Percentiles rank a stretch among this genome's conserved stretches.
Conservation (phyloP, 1,140 invertebrate species). For the Latrodectus geometricus region DNA sequence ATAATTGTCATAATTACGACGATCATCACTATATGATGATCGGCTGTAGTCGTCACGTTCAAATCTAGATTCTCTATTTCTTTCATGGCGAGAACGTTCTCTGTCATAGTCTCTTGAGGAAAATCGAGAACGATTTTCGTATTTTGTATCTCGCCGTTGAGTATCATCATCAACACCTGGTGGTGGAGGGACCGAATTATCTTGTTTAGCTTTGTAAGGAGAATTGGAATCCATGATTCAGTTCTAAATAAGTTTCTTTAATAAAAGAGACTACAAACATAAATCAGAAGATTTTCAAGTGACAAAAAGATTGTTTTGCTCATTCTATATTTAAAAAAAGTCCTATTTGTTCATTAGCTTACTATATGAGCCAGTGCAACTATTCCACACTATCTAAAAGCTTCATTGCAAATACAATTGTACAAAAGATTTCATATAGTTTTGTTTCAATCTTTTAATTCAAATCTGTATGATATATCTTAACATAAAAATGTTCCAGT, state of each 20-base stretch:
- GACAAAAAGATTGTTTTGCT: too few relatives aligned
- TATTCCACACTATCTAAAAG: too few relatives aligned
- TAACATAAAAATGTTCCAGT: too few relatives aligned
- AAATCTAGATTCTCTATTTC: slow-evolving; percentile 23
- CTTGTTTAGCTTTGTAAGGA: not conserved
- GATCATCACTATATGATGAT: not conserved
- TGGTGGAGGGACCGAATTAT: slow-evolving; percentile 30
- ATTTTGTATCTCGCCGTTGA: slow-evolving; percentile 11
- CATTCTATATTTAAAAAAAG: too few relatives aligned
- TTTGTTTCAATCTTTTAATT: too few relatives aligned
- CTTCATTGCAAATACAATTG: too few relatives aligned
- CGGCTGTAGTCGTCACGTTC: slow-evolving; percentile 16
- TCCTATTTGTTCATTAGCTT: too few relatives aligned
- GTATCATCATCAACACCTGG: slow-evolving; percentile 48
- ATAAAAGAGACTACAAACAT: too few relatives aligned
- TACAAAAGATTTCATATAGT: too few relatives aligned
- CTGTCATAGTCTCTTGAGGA: slow-evolving; percentile 32
- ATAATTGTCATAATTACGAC: slow-evolving; percentile 2
- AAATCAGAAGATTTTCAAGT: too few relatives aligned
- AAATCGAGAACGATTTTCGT: slow-evolving; percentile 19
- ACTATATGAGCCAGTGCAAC: too few relatives aligned
- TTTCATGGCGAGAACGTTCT: slow-evolving; percentile 37
- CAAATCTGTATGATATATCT: too few relatives aligned
- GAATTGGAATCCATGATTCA: slow-evolving; percentile 17
- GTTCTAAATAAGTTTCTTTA: not conserved